These are phyloP conservation scores for Conus betulinus DNA, from an alignment of 1,140 invertebrate species.

Conservation along the genomic window DNA sequence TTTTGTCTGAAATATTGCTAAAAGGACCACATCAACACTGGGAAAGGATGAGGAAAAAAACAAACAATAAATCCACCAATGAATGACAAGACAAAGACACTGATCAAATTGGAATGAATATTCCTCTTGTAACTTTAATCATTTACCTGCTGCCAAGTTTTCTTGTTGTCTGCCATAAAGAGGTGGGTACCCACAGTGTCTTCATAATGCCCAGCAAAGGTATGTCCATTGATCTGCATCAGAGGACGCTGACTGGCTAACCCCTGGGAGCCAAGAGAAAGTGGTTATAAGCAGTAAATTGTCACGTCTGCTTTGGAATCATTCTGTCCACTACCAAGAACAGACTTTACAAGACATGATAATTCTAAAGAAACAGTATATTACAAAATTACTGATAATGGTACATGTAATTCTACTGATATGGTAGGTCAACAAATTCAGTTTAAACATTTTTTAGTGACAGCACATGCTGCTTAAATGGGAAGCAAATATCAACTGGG, in stretches of 20 bases:
- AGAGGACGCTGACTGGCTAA: conserved; percentile 18
- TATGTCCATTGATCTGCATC: conserved; percentile 22
- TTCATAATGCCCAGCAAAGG: conserved; percentile 25
- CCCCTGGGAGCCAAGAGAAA: background rate
- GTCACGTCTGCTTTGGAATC: background rate
- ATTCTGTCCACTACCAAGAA: background rate
- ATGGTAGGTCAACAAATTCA: background rate
- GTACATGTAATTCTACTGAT: background rate
- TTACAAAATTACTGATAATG: background rate
- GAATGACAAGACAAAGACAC: background rate
- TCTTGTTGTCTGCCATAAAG: background rate
- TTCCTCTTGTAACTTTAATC: background rate
- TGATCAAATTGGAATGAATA: too few species aligned
- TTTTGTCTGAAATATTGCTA: background rate
- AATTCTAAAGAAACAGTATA: background rate
- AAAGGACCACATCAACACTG: background rate
- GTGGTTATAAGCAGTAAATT: background rate
- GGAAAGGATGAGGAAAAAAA: too few species aligned
- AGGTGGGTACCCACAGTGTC: conserved; percentile 14
- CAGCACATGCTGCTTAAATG: too few species aligned
- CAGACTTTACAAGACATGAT: background rate
- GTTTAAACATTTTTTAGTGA: background rate
- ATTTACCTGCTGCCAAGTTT: background rate
- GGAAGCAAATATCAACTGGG: too few species aligned
- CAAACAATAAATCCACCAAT: background rate